Evolutionary conservation across 2,888 invertebrate species (phyloP).

Genomic region (Gibbula magus): DNA sequence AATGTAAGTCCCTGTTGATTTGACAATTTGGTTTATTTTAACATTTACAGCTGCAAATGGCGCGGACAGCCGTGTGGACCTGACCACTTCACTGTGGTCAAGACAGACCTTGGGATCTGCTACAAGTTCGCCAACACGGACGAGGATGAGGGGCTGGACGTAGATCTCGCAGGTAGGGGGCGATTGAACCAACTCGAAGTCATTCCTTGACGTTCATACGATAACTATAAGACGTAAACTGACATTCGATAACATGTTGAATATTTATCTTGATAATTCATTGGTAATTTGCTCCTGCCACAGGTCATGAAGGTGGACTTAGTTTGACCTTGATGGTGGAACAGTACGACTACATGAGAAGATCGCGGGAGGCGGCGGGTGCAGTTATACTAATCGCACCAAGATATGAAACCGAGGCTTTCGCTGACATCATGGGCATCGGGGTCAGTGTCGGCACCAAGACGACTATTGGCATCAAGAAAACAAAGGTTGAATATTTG

Average conservation of each 20-base stretch:
- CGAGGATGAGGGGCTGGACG: background rate
- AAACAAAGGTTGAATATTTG: background rate
- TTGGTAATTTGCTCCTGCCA: no score
- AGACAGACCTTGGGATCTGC: constrained; percentile 18
- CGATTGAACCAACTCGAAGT: no score
- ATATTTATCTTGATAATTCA: no score
- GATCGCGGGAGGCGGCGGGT: background rate
- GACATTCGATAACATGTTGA: no score
- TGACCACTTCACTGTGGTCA: background rate
- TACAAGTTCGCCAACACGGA: background rate
- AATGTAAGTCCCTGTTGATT: no score
- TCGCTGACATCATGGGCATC: background rate
- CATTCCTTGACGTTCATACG: no score
- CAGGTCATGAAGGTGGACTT: background rate
- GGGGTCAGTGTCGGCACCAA: background rate
- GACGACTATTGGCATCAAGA: background rate
- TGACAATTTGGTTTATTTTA: no score
- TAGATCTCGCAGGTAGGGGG: background rate
- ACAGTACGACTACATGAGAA: constrained; percentile 17
- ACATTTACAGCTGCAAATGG: background rate
- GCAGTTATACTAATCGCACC: background rate
- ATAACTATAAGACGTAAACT: no score
- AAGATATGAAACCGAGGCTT: background rate
- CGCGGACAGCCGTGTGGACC: background rate
- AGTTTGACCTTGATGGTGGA: background rate